A percentile compares a stretch with the other conserved stretches of the same genome.
phyloP scores from a whole-genome alignment of 2,113 vertebrate species.

The Agapornis roseicollis region DNA sequence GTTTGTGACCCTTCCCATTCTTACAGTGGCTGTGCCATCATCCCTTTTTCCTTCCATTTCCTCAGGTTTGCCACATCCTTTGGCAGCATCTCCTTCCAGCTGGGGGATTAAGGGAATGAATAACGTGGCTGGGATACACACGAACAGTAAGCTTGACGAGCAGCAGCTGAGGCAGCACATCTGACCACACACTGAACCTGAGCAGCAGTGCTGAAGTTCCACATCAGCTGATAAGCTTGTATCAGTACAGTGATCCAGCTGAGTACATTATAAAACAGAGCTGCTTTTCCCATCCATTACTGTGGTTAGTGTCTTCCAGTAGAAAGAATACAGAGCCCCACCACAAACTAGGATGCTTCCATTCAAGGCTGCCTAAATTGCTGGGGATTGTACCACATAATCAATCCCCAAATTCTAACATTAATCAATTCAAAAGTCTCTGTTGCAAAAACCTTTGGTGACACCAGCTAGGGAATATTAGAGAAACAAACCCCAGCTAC shows the following conservation, averaged over 20 bases:
- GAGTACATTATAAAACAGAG: not conserved
- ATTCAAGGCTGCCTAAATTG: not conserved
- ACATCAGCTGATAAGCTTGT: not conserved
- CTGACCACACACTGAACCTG: not conserved
- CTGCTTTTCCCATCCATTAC: not conserved
- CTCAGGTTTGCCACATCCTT: not conserved
- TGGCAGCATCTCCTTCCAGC: not conserved
- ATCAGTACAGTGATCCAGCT: not conserved
- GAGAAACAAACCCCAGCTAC: not conserved
- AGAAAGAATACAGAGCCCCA: not conserved
- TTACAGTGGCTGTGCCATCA: not conserved
- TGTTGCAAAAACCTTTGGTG: not conserved
- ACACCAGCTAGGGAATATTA: not conserved
- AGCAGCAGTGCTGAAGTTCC: not conserved
- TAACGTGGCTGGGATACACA: not conserved
- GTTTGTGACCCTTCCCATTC: not conserved
- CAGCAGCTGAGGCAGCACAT: not conserved
- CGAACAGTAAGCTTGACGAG: not conserved
- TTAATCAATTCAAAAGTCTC: not conserved
- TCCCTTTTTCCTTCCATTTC: not conserved
- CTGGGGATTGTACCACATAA: not conserved
- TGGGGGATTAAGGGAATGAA: not conserved
- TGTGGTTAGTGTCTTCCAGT: not conserved
- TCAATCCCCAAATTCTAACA: not conserved
- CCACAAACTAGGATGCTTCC: not conserved